phyloP scores from a whole-genome alignment of 2,888 invertebrate genomes.

The Hedychridium roseum region DNA sequence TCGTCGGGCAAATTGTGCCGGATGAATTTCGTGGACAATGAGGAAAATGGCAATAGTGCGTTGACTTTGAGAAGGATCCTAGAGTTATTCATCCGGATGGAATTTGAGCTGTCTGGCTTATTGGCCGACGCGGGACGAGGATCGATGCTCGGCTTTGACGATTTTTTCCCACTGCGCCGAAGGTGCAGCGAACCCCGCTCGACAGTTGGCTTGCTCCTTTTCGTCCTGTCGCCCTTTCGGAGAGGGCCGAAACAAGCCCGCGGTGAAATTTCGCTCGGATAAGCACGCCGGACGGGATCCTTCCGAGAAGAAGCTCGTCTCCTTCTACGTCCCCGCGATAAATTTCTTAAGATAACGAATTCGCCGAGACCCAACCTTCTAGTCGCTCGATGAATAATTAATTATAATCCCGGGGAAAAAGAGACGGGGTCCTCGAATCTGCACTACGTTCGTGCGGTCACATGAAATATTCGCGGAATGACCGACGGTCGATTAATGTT shows the following conservation, averaged over 20 bases:
- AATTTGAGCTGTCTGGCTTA: neutral
- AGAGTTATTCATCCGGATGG: neutral
- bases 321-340: neutral
- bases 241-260: conserved; percentile 1
- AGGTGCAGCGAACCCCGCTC: too few relatives aligned
- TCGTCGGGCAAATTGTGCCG: too few relatives aligned
- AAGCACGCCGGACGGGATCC: conserved; percentile 27
- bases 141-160: conserved; percentile 12
- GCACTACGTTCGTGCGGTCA: too few relatives aligned
- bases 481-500: too few relatives aligned
- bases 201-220: neutral
- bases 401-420: neutral
- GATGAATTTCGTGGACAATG: too few relatives aligned
- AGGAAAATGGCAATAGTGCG: too few relatives aligned
- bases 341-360: neutral
- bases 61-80: too few relatives aligned
- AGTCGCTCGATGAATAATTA: neutral
- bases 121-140: neutral
- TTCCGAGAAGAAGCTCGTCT: conserved; percentile 6
- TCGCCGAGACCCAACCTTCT: neutral
- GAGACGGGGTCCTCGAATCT: neutral
- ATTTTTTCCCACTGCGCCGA: too few relatives aligned
- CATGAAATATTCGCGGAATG: too few relatives aligned
- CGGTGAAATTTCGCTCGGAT: conserved; percentile 34
- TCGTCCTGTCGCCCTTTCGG: conserved; percentile 3